phyloP scores from a whole-genome alignment of 2,888 invertebrate genomes.

The Hybos culiciformis region DNA sequence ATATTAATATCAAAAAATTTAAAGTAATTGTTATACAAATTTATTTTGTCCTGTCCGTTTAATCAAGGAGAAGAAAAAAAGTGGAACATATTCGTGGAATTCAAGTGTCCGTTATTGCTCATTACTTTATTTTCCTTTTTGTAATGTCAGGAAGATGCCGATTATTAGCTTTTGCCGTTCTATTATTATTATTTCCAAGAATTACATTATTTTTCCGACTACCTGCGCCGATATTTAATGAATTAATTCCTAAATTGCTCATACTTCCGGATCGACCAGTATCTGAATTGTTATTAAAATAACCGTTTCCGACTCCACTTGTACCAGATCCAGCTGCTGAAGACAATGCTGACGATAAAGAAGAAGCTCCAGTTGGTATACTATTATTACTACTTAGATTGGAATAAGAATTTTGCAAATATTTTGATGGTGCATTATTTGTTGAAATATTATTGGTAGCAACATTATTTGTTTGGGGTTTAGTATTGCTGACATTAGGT shows the following conservation, averaged over 20 bases:
- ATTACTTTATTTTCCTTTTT: constrained; percentile 59
- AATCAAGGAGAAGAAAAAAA: no score
- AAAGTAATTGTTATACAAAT: no score
- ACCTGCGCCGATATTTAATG: constrained; percentile 7
- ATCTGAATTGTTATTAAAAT: constrained; percentile 14
- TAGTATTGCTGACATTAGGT: neutral
- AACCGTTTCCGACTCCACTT: constrained; percentile 27
- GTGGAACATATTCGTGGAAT: no score
- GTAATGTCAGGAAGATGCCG: constrained; percentile 52
- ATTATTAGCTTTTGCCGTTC: constrained; percentile 24
- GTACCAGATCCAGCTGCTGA: constrained; percentile 20
- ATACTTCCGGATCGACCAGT: constrained; percentile 10
- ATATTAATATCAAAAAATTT: no score
- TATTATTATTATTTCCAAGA: constrained; percentile 11
- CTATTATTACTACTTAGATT: constrained; percentile 1
- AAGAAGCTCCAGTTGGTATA: constrained; percentile 20
- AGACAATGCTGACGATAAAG: constrained; percentile 27
- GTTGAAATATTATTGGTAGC: constrained; percentile 4
- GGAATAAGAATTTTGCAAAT: neutral
- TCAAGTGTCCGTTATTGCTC: no score
- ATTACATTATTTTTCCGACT: constrained; percentile 3
- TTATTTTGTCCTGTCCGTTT: no score
- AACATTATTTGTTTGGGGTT: constrained; percentile 2
- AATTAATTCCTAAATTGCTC: constrained; percentile 7
- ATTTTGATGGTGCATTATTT: constrained; percentile 4